Percentiles rank a stretch among this genome's conserved stretches.
Evolutionary conservation across 2,113 vertebrate genomes (phyloP).

Genomic region (Clarias batrachus): DNA sequence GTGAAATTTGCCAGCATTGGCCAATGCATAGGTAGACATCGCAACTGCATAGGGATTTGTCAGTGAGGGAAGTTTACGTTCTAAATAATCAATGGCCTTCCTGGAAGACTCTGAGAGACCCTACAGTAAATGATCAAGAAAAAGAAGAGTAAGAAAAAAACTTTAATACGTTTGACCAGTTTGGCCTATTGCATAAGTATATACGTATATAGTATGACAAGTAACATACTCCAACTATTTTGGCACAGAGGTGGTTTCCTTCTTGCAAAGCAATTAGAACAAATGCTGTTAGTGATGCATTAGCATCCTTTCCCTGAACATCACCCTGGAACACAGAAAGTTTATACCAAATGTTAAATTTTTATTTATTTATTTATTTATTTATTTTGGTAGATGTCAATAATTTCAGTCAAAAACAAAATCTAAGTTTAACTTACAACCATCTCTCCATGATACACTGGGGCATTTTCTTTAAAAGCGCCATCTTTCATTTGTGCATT

Average conservation of each 20-base stretch:
- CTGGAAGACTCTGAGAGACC: slow-evolving; percentile 66
- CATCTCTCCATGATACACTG: slow-evolving; percentile 70
- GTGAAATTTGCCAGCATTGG: slow-evolving; percentile 62
- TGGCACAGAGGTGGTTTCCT: slow-evolving; percentile 65
- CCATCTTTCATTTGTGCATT: slow-evolving; percentile 77
- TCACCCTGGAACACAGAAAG: slow-evolving; percentile 71
- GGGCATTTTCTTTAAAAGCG: slow-evolving; percentile 75
- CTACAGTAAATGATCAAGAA: slow-evolving; percentile 58
- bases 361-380: neutral
- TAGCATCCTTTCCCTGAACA: slow-evolving; percentile 58
- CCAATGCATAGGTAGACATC: slow-evolving; percentile 81
- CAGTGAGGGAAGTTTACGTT: slow-evolving; percentile 62
- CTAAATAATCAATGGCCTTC: slow-evolving; percentile 73
- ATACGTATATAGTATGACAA: neutral
- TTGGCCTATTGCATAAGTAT: neutral
- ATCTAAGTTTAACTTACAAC: slow-evolving; percentile 63
- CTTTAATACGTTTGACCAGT: neutral
- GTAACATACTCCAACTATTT: slow-evolving; percentile 73
- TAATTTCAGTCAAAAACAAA: neutral
- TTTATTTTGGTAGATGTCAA: neutral
- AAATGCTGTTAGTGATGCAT: slow-evolving; percentile 83
- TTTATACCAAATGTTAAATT: neutral
- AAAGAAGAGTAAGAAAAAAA: neutral
- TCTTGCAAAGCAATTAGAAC: slow-evolving; percentile 80
- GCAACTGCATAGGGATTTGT: slow-evolving; percentile 81